phyloP scores from a whole-genome alignment of 2,797 vertebrate genomes.

The Echiichthys vipera region DNA sequence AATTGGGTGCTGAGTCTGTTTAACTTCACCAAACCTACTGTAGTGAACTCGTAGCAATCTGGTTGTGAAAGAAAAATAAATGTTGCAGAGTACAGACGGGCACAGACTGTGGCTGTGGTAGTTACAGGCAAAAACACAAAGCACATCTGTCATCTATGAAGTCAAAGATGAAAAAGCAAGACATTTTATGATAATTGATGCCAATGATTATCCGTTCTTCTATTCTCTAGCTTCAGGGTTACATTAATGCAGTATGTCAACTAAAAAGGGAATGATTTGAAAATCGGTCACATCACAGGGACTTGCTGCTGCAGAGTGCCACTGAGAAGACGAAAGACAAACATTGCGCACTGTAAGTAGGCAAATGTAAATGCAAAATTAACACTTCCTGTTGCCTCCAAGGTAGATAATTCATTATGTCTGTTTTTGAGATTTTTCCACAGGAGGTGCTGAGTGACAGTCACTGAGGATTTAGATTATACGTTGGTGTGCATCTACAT shows the following conservation, averaged over 20 bases:
- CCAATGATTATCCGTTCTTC: background rate
- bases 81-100: background rate
- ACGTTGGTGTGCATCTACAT: background rate
- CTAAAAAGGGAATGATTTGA: background rate
- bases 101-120: background rate
- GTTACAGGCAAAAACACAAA: background rate
- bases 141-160: constrained; percentile 2
- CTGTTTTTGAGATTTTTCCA: constrained; percentile 1
- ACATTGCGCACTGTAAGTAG: background rate
- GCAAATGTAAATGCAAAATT: background rate
- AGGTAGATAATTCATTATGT: constrained; percentile 1
- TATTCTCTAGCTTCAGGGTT: background rate
- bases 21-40: background rate
- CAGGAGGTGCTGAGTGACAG: constrained; percentile 9
- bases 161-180: background rate
- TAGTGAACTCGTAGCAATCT: background rate
- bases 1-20: background rate
- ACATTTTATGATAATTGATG: constrained; percentile 24
- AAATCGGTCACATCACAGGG: background rate
- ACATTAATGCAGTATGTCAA: background rate
- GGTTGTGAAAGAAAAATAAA: background rate
- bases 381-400: background rate
- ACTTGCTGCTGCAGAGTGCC: background rate
- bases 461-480: background rate
- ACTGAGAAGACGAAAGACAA: background rate